A percentile compares a stretch with the other conserved stretches of the same genome.
phyloP scores from a whole-genome alignment of 2,888 invertebrate species.

The Craniophora ligustri region DNA sequence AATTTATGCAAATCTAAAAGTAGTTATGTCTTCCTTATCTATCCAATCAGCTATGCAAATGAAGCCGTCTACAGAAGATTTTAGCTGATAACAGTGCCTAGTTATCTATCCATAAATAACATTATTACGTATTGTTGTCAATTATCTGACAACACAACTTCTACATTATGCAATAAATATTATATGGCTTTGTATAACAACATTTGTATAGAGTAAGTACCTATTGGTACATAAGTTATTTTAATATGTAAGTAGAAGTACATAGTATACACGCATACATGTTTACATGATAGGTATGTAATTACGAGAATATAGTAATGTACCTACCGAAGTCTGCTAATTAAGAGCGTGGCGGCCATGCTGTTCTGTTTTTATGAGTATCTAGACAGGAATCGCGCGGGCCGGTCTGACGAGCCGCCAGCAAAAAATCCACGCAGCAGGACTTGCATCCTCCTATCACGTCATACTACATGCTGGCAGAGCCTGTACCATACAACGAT shows the following conservation, averaged over 20 bases:
- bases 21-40: background rate
- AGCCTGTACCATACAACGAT: slow-evolving; percentile 31
- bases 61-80: background rate
- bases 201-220: background rate
- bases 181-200: background rate
- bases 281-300: background rate
- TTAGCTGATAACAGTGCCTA: background rate
- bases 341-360: slow-evolving; percentile 46
- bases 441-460: slow-evolving; percentile 31
- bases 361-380: slow-evolving; percentile 39
- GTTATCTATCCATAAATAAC: background rate
- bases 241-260: too few species aligned
- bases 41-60: slow-evolving; percentile 2
- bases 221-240: background rate
- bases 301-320: background rate
- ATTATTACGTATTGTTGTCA: background rate
- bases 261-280: background rate
- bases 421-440: slow-evolving; percentile 47
- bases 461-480: slow-evolving; percentile 31
- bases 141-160: background rate
- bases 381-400: slow-evolving; percentile 26
- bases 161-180: background rate
- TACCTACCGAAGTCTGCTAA: slow-evolving; percentile 41
- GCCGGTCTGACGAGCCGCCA: slow-evolving; percentile 26
- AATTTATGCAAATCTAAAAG: background rate